Evolutionary conservation across 2,797 vertebrate genomes (phyloP).

Genomic region (Sebastes trivittatus): DNA sequence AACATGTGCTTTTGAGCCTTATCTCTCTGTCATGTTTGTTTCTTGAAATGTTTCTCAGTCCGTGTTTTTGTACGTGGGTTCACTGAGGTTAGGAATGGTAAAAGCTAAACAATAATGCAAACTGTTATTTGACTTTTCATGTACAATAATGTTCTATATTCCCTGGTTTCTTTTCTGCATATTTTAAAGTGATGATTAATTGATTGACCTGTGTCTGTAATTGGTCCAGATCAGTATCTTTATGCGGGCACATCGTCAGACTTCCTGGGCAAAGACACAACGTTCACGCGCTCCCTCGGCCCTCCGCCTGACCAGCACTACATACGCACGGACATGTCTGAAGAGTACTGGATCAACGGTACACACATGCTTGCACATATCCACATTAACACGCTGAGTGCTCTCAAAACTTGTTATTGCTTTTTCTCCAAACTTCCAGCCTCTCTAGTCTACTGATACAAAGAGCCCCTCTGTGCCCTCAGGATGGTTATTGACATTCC

Average conservation of each 20-base stretch:
- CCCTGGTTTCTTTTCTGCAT: fast-evolving
- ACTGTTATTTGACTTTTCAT: not conserved
- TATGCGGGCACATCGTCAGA: conserved; percentile 96
- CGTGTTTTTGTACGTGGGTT: conserved; percentile 11
- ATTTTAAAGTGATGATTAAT: not conserved
- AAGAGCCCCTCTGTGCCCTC: conserved; percentile 66
- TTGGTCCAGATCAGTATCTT: conserved; percentile 90
- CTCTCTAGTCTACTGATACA: conserved; percentile 54
- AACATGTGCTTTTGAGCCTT: conserved; percentile 17
- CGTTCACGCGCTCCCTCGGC: conserved; percentile 94
- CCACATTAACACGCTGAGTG: conserved; percentile 28
- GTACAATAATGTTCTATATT: not conserved
- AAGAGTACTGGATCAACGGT: conserved; percentile 99
- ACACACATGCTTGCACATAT: conserved; percentile 60
- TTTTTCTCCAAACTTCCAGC: conserved; percentile 47
- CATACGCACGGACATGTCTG: conserved; percentile 96
- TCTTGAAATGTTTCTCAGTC: conserved; percentile 5
- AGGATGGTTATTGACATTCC: conserved; percentile 75
- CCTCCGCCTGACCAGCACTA: conserved; percentile 92
- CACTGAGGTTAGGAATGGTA: not conserved
- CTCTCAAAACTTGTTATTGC: conserved; percentile 56
- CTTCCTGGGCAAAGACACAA: conserved; percentile 97
- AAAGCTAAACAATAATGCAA: not conserved
- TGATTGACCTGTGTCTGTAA: conserved; percentile 5
- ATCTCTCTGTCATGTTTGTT: conserved; percentile 14